Percentiles rank a stretch among this genome's conserved stretches.
These are phyloP conservation scores for Vanessa tameamea DNA, from an alignment of 1,140 invertebrate genomes.

Conservation along the genomic window DNA sequence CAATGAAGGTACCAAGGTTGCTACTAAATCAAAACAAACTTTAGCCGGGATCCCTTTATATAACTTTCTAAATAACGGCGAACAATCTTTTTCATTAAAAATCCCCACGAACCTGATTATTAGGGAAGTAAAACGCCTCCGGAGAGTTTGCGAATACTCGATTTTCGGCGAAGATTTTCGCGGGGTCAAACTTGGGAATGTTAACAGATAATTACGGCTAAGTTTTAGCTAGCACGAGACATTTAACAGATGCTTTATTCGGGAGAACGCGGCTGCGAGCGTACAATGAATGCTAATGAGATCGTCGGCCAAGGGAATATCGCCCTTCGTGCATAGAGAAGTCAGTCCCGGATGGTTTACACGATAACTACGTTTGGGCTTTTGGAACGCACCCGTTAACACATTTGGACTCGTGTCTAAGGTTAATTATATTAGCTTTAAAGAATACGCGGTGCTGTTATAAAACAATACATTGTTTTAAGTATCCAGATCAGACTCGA, in stretches of 20 bases:
- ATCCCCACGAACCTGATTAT: constrained; percentile 77
- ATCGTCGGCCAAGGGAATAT: constrained; percentile 43
- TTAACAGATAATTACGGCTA: constrained; percentile 80
- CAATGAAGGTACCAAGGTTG: constrained; percentile 60
- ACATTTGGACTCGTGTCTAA: constrained; percentile 77
- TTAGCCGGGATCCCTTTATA: constrained; percentile 72
- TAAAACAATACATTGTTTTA: constrained; percentile 16
- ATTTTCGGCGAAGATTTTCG: constrained; percentile 68
- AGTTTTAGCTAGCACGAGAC: constrained; percentile 78
- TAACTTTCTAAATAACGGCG: constrained; percentile 76
- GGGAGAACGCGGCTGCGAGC: constrained; percentile 70
- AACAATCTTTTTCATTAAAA: constrained; percentile 80
- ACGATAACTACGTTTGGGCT: constrained; percentile 42
- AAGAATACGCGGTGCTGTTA: constrained; percentile 31
- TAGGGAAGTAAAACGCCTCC: constrained; percentile 74
- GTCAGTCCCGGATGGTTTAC: constrained; percentile 49
- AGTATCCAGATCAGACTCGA: not conserved
- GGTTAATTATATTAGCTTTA: constrained; percentile 75
- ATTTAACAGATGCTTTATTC: constrained; percentile 80
- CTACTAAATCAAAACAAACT: constrained; percentile 79
- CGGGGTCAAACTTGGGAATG: constrained; percentile 78
- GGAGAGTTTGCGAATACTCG: constrained; percentile 63
- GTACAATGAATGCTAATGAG: constrained; percentile 78
- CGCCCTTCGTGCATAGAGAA: constrained; percentile 45
- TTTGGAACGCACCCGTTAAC: constrained; percentile 69